Conservation (phyloP, 2,797 vertebrate genomes). For the Diplodus sargus region DNA sequence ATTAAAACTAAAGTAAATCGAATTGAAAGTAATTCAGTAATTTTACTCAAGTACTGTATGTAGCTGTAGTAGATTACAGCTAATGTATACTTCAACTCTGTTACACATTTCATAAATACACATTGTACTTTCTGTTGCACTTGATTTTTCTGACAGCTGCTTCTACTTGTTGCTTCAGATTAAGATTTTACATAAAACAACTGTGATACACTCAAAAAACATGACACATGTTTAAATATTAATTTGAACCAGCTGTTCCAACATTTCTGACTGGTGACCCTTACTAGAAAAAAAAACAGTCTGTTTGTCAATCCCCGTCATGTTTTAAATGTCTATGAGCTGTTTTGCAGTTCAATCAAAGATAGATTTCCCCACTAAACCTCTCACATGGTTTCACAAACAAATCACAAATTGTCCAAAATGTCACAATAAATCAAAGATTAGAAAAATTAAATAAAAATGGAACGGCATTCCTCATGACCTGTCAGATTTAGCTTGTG, state of each 20-base stretch:
- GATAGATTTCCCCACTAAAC: not conserved
- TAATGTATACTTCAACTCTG: not conserved
- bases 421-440: not conserved
- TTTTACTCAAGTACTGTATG: not conserved
- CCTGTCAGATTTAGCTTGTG: not conserved
- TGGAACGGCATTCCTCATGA: too few relatives aligned
- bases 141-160: not conserved
- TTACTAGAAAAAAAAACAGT: not conserved
- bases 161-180: not conserved
- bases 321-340: not conserved
- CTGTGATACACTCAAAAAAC: not conserved
- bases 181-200: not conserved
- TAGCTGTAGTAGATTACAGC: not conserved
- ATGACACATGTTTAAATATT: not conserved
- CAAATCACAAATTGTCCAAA: not conserved
- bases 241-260: not conserved
- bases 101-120: not conserved
- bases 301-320: not conserved
- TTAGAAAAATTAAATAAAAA: not conserved
- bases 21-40: not conserved
- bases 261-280: not conserved
- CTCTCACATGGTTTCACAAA: not conserved
- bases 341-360: not conserved
- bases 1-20: slow-evolving; percentile 7
- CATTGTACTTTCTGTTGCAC: not conserved